Evolutionary conservation across 2,113 vertebrate species (phyloP), one percentile per base, ranked within the genome.

Genomic region (Peucedramus taeniatus): DNA sequence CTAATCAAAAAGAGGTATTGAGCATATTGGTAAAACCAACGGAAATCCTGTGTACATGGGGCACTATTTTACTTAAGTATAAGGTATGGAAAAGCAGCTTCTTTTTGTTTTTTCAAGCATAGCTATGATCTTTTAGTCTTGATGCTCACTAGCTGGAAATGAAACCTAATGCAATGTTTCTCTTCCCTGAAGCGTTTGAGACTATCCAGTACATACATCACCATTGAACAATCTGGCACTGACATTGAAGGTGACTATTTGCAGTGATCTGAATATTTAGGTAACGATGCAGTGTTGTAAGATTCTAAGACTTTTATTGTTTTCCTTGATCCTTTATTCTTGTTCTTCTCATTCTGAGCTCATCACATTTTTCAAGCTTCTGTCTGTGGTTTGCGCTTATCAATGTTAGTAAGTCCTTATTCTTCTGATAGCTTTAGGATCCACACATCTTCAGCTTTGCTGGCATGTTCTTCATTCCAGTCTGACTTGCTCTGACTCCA

Each of bases 371-470:
- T 96, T 97, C 97, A 98, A 96, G 97, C 97, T 97, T 98, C 98
- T 97, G 94, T 93, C 94, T 92, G 83, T 70, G 94, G 79, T 97
- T 97, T 98, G 95, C 84, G 81, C 44, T 87, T 95, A 93, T 81
- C 93, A 98, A 3, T 98, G 97, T 98, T 96, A 98, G 97, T 95
- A 97, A 94, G 78, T 96, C 94, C 95, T 98, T 98, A 97, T 97
- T 98, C 98, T 98, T 99, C 98, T 98, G 96, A 97, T 95, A 97
- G 97, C 96, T 97, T 97, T 97, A 97, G 96, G 96, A 98, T 98
- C 97, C 97, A 96, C 64, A 97, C 93, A 95, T 98, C 97, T 97
- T 98, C 94, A 96, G 96, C 92, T 97, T 89, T 96, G 94, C 91
- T 97, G 94, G 96, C 97, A 94, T 97, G 96, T 95, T 98, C 96